Evolutionary conservation across 2,888 invertebrate species (phyloP), one percentile per base, ranked within the genome.

Genomic region (Mesoligia furuncula): DNA sequence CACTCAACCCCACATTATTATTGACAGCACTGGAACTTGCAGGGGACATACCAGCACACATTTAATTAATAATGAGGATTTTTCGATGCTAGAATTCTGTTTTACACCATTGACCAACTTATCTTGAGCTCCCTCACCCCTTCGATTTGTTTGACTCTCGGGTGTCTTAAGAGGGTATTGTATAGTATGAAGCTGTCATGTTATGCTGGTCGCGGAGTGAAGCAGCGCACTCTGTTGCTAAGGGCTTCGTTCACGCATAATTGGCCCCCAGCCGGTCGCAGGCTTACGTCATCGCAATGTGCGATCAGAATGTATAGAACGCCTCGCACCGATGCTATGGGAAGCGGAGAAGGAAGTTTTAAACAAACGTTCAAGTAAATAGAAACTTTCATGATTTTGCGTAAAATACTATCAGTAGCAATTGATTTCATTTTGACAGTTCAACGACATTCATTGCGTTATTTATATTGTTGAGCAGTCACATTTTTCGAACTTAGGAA

Each of bases 141-240:
- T 75, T 73, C 65, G 57, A 68, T 64, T 54, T 67, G 24, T 75
- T 85, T 73, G 62, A 75, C 42, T 65, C 11, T 68, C 11, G 42
- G 68, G 57, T 39, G 65, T 54, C 65, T 68, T 0, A 45, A 51
- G 70, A 70, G 69, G 27, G 54, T 66, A 74, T 71, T 57, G 65
- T 80, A 51, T 79, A 48, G 74, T 67, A 68, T 80, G 45, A 70
- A 64, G 75, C 83, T 77, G 83, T 85, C 86, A 59, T 57, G 57
- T 74, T 84, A 70, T 74, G 64, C 20, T 90, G 88, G 91, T 81
- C 57, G 67, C 31, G 24, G 73, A 67, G 69, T 81, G 81, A 88
- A 88, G 80, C 90, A 90, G 93, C 94, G 95, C 94, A 95, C 92
- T 94, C 81, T 93, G 95, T 95, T 95, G 93, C 95, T 92, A 95